Base-by-base conservation (phyloP, 2,888 invertebrate genomes). In the Eristalis pertinax region DNA sequence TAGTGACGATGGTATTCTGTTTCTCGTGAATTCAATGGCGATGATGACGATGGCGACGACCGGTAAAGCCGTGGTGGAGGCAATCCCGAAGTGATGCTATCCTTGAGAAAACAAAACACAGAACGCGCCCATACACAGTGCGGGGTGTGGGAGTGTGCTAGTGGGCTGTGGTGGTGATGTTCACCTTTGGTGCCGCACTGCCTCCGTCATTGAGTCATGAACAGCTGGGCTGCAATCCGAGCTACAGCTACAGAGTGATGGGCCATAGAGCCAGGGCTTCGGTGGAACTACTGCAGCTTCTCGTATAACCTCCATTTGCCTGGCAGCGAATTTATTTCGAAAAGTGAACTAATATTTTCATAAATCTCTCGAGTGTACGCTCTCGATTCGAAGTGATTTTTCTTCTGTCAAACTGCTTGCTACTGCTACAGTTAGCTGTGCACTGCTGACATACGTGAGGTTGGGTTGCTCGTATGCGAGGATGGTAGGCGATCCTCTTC, bases 301-400 rank as follows among this genome's bases (percentile, higher is more conserved):
- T 38, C 38, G 38, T 13, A 73, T 73, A 80, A 56, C 80, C 73
- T 41, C 65, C 72, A 72, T 80, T 84, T 80, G 65, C 70, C 80
- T 84, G 75, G 79, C 75, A 84, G 84, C 72, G 70, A 84, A 80
- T 80, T 85, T 85, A 85, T 81, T 81, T 80, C 81, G 38, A 80
- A 81, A 80, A 84, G 81, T 73, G 68, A 85, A 81, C 84, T 81
- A 85, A 85, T 85, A 85, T 85, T 85, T 85, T 85, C 81, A 81
- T 85, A 85, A 85, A 85, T 85, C 81, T 85, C 76, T 56, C 65
- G 80, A 80, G 84, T 76, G 76, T 70, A 50, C 76, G 84, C 43
- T 81, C 73, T 72, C 72, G 84, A 85, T 63, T 81, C 67, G 84
- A 85, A 85, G 84, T 81, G 84, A 81, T 85, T 85, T 85, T 85